Conservation (phyloP, 2,888 invertebrate genomes). For the Caenorhabditis virilis region DNA sequence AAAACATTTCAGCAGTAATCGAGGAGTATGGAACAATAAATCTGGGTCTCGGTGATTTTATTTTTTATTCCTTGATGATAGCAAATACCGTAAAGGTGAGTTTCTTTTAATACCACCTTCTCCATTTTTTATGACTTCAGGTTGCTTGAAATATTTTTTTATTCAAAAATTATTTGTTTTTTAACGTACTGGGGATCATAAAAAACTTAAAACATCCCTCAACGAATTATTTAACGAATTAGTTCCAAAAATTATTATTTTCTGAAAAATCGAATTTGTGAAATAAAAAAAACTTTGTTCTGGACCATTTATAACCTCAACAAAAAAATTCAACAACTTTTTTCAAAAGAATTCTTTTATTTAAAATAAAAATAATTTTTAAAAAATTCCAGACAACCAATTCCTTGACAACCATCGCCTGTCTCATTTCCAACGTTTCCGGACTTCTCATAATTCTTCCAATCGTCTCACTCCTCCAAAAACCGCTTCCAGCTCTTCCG, state of each 20-base stretch:
- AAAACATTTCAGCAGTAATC: background rate
- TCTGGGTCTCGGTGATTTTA: constrained; percentile 31
- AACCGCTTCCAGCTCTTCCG: constrained; percentile 25
- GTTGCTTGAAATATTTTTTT: too few species aligned
- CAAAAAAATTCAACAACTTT: background rate
- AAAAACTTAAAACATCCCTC: too few species aligned
- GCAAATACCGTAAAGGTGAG: constrained; percentile 24
- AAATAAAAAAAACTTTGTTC: too few species aligned
- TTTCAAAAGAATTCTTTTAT: background rate
- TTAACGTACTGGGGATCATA: too few species aligned
- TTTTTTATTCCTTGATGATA: constrained; percentile 33
- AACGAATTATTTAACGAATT: too few species aligned
- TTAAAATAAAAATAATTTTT: background rate
- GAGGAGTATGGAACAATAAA: constrained; percentile 21
- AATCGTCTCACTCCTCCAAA: constrained; percentile 17
- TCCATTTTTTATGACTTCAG: too few species aligned
- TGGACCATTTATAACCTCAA: too few species aligned
- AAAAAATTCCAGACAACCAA: constrained; percentile 14
- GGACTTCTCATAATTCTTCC: constrained; percentile 30
- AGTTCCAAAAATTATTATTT: too few species aligned
- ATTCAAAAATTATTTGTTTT: too few species aligned
- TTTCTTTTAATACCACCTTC: too few species aligned
- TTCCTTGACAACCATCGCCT: constrained; percentile 10
- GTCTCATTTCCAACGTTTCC: constrained; percentile 23
- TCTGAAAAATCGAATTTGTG: too few species aligned